Base-by-base conservation (phyloP, 2,113 vertebrate genomes). In the Ellobius talpinus region DNA sequence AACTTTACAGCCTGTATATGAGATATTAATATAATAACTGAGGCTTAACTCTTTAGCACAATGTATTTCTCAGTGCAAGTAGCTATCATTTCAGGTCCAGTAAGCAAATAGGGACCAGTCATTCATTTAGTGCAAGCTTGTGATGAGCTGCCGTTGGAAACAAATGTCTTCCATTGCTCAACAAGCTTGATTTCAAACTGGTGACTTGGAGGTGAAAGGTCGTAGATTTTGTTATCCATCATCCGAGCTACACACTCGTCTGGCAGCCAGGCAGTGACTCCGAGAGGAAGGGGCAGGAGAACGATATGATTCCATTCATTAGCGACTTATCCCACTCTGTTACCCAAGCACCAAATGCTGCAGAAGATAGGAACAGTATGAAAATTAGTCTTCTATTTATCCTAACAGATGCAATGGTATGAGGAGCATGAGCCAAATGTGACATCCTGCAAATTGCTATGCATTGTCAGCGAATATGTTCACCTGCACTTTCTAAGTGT, bases 191-290 rank as follows among this genome's bases (percentile, higher is more conserved):
- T 89, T 96, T 94, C 92, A 96, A 86, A 90, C 45, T 84, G 55
- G 82, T 95, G 91, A 97, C 91, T 84, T 50, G 42, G 73, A 93
- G 96, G 96, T 84, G 65, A 96, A 98, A 97, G 77, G 94, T 95
- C 87, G 55, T 97, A 74, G 39, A 91, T 92, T 96, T 84, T 79
- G 78, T 96, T 93, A 97, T 97, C 91, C 93, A 74, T 97, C 97
- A 96, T 96, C 13, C 66, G 19, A 33, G 85, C 42, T 78, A 61
- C 58, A 4, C 76, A 87, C 72, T 88, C n/a, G 33, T 89, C 77
- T 42, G 52, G 14, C 36, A 97, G 58, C 50, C 68, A 91, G 82
- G 47, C 68, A 82, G 61, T 91, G 73, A 73, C 50, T 93, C 45
- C 39, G 65, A 70, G n/a, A 87, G n/a, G 66, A 87, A 47, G 74